A percentile compares a stretch with the other conserved stretches of the same genome.
phyloP scores from a whole-genome alignment of 2,888 invertebrate genomes.

The Orthosia incerta region DNA sequence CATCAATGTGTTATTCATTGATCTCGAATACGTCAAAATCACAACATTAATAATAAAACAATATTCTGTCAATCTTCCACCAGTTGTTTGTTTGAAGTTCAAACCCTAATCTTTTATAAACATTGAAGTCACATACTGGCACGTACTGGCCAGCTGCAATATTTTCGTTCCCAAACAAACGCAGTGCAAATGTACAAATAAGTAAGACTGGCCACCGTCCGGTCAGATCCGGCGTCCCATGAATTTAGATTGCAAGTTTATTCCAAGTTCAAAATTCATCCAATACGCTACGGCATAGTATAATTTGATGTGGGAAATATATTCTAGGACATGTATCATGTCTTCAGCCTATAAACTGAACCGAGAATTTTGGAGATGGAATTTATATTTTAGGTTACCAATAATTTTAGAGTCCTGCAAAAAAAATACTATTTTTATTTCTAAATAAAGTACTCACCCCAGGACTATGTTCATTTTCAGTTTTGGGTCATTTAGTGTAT shows the following conservation, averaged over 20 bases:
- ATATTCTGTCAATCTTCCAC: not conserved
- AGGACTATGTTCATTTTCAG: not conserved
- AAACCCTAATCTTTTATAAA: conserved; percentile 56
- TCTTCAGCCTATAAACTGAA: conserved; percentile 2
- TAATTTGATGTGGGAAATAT: conserved; percentile 69
- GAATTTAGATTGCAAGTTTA: conserved; percentile 89
- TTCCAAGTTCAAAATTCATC: conserved; percentile 85
- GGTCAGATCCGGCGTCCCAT: conserved; percentile 77
- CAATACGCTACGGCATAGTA: conserved; percentile 72
- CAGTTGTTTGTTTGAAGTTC: conserved; percentile 12
- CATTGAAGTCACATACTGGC: conserved; percentile 69
- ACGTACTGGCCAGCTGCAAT: conserved; percentile 61
- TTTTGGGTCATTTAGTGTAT: not conserved
- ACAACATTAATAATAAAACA: too few relatives aligned
- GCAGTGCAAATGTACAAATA: conserved; percentile 76
- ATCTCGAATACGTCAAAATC: too few relatives aligned
- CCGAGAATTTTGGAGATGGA: not conserved
- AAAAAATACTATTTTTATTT: not conserved
- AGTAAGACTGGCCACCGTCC: conserved; percentile 74
- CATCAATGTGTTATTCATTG: too few relatives aligned
- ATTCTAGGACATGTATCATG: conserved; percentile 48
- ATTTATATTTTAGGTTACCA: not conserved
- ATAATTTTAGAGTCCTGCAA: not conserved
- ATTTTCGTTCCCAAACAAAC: conserved; percentile 71
- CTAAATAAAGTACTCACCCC: not conserved